Conservation (phyloP, 2,113 vertebrate genomes). For the Corvus moneduloides region DNA sequence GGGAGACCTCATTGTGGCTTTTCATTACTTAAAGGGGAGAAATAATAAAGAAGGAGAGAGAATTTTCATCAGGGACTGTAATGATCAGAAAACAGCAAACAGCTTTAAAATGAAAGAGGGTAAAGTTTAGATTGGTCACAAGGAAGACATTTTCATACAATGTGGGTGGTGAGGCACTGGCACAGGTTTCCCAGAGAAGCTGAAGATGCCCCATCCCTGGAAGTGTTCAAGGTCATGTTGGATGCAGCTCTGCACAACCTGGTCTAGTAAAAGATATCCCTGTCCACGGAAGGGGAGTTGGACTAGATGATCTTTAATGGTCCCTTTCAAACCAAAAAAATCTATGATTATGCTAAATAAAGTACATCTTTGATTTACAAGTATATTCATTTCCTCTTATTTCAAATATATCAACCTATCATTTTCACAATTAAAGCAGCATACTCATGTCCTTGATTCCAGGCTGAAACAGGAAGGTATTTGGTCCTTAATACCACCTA, state of each 20-base stretch:
- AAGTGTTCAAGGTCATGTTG: not conserved
- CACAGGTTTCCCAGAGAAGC: not conserved
- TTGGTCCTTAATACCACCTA: not conserved
- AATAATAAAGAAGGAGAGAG: not conserved
- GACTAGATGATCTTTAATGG: not conserved
- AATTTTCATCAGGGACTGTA: not conserved
- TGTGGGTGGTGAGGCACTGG: not conserved
- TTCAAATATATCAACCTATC: not conserved
- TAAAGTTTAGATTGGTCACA: not conserved
- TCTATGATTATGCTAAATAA: not conserved
- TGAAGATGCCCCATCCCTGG: not conserved
- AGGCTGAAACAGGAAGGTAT: not conserved
- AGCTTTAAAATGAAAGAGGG: not conserved
- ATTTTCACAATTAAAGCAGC: not conserved
- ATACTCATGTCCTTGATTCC: not conserved
- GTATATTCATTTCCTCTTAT: not conserved
- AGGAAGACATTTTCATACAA: not conserved
- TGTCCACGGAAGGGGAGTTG: rapidly evolving
- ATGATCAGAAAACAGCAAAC: not conserved
- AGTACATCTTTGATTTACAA: not conserved
- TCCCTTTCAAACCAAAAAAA: not conserved
- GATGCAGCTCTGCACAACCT: not conserved
- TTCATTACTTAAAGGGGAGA: not conserved
- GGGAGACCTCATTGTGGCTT: not conserved
- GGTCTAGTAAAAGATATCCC: not conserved